These are phyloP conservation scores for Trissolcus basalis DNA, from an alignment of 1,140 invertebrate genomes.

Conservation along the genomic window DNA sequence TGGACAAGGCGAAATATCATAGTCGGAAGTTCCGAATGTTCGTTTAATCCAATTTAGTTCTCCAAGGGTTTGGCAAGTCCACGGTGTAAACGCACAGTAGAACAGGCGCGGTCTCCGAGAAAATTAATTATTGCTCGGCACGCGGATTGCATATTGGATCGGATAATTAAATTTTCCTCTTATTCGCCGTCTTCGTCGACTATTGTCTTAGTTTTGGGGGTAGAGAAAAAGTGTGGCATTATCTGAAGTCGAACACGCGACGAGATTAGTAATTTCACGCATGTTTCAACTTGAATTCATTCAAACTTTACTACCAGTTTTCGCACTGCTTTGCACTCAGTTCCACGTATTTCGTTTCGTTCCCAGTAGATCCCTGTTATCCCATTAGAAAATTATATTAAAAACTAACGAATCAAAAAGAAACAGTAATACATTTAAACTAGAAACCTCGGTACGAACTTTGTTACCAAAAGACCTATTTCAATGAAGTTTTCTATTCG, in stretches of 20 bases:
- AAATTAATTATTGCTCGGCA: constrained; percentile 64
- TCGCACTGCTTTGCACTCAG: constrained; percentile 27
- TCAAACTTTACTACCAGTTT: constrained; percentile 47
- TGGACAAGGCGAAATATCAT: constrained; percentile 43
- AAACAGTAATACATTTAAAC: no score
- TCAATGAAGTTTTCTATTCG: no score
- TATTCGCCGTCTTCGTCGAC: constrained; percentile 48
- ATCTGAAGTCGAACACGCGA: constrained; percentile 45
- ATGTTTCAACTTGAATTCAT: constrained; percentile 49
- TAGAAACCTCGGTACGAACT: no score
- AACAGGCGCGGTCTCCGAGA: constrained; percentile 53
- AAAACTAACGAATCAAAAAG: no score
- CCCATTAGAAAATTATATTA: no score
- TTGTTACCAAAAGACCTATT: no score
- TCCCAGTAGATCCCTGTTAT: constrained; percentile 1
- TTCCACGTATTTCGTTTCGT: constrained; percentile 45
- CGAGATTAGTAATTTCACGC: constrained; percentile 51
- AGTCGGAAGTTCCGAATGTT: constrained; percentile 41
- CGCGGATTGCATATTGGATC: constrained; percentile 62
- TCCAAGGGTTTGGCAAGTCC: constrained; percentile 41
- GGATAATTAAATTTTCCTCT: constrained; percentile 68
- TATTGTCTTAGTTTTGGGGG: constrained; percentile 43
- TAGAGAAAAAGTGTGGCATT: constrained; percentile 41
- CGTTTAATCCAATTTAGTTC: constrained; percentile 64
- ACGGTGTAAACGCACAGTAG: constrained; percentile 45